phyloP scores from a whole-genome alignment of 2,113 vertebrate genomes.

The Oncorhynchus kisutch region DNA sequence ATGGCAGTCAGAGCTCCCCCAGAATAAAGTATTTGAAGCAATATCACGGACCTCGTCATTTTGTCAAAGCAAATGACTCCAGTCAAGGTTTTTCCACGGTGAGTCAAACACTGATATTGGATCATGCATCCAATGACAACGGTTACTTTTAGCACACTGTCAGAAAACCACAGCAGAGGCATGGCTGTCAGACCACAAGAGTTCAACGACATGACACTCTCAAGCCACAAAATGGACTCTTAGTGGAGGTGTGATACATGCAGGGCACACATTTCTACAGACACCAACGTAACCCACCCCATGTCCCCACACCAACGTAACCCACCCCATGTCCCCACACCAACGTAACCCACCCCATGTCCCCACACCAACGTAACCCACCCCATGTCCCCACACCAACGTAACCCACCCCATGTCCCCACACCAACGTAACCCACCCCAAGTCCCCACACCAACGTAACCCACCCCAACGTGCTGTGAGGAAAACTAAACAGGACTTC shows the following conservation, averaged over 20 bases:
- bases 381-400: conserved; percentile 8
- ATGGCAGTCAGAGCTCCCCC: not conserved
- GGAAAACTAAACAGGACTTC: conserved; percentile 79
- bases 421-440: not conserved
- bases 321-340: not conserved
- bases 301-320: conserved; percentile 15
- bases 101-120: not conserved
- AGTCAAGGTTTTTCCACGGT: conserved; percentile 4
- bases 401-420: not conserved
- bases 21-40: not conserved
- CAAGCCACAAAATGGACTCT: not conserved
- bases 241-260: not conserved
- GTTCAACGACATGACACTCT: not conserved
- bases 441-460: not conserved
- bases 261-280: conserved; percentile 2
- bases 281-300: not conserved
- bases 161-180: not conserved
- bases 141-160: not conserved
- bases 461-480: not conserved
- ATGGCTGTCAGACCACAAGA: not conserved
- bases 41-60: not conserved
- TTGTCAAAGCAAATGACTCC: not conserved
- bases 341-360: not conserved
- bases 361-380: not conserved
- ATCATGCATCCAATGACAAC: not conserved